Evolutionary conservation across 2,113 vertebrate genomes (phyloP).

Genomic region (Ctenomys sociabilis): DNA sequence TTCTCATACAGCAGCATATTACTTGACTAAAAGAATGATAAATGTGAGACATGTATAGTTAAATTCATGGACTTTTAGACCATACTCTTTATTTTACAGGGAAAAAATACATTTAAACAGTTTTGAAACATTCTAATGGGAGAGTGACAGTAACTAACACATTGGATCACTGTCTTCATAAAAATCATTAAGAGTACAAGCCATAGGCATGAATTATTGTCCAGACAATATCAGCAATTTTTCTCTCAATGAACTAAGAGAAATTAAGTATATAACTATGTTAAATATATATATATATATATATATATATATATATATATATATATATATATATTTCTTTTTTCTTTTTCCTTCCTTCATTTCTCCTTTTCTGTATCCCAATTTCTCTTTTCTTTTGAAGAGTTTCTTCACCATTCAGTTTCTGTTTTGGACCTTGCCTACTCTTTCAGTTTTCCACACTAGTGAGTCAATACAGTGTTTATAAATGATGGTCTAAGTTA

Average conservation of each 20-base stretch:
- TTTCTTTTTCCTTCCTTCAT: neutral
- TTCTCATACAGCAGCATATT: neutral
- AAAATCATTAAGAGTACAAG: neutral
- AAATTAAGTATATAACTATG: neutral
- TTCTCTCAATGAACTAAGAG: neutral
- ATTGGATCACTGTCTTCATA: neutral
- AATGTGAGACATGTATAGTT: neutral
- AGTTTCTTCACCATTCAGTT: neutral
- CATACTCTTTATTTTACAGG: neutral
- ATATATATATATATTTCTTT: neutral
- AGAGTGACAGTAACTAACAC: neutral
- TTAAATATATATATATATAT: neutral
- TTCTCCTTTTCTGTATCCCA: neutral
- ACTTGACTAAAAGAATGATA: neutral
- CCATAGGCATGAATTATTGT: neutral
- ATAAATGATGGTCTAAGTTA: neutral
- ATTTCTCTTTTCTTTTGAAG: neutral
- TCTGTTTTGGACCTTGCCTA: neutral
- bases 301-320: neutral
- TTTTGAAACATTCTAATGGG: neutral
- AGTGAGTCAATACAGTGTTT: neutral
- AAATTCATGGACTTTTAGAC: neutral
- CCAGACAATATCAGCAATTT: neutral
- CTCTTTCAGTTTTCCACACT: neutral
- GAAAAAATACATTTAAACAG: neutral